Evolutionary conservation across 2,797 vertebrate species (phyloP).

Genomic region (Danio choprae): DNA sequence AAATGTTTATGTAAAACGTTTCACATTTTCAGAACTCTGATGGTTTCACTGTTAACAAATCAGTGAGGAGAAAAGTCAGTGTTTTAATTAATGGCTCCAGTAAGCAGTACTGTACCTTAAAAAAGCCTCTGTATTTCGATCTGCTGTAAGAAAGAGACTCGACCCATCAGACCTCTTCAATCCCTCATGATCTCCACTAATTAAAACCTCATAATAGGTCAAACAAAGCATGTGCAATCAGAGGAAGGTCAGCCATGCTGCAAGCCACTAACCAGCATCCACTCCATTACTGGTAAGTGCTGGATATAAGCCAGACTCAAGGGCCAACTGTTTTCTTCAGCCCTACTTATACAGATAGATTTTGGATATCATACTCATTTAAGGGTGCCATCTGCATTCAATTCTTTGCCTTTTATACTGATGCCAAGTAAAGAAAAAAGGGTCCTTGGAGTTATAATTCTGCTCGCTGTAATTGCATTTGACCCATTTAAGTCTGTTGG

Average conservation of each 20-base stretch:
- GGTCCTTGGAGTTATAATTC: not conserved
- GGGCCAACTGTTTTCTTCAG: slow-evolving; percentile 4
- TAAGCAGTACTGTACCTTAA: slow-evolving; percentile 1
- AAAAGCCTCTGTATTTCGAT: slow-evolving; percentile 7
- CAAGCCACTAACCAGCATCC: slow-evolving; percentile 55
- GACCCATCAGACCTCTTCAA: slow-evolving; percentile 76
- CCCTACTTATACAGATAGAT: slow-evolving; percentile 7
- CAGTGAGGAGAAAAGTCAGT: not conserved
- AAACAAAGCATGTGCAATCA: slow-evolving; percentile 74
- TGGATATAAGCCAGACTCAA: slow-evolving; percentile 35
- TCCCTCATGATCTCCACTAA: slow-evolving; percentile 77
- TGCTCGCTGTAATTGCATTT: not conserved
- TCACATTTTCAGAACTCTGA: not conserved
- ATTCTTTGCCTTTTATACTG: not conserved
- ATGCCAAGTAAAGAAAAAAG: not conserved
- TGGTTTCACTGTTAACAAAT: not conserved
- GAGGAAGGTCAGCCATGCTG: slow-evolving; percentile 72
- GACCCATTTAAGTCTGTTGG: not conserved
- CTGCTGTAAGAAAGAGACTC: slow-evolving; percentile 12
- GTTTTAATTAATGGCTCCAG: not conserved
- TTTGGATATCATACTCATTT: slow-evolving; percentile 24
- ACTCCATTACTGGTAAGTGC: slow-evolving; percentile 29
- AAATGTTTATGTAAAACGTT: no score
- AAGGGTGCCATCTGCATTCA: slow-evolving; percentile 25
- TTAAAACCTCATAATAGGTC: slow-evolving; percentile 73